Evolutionary conservation across 2,797 vertebrate genomes (phyloP).

Genomic region (Parauchenoglanis ngamensis): DNA sequence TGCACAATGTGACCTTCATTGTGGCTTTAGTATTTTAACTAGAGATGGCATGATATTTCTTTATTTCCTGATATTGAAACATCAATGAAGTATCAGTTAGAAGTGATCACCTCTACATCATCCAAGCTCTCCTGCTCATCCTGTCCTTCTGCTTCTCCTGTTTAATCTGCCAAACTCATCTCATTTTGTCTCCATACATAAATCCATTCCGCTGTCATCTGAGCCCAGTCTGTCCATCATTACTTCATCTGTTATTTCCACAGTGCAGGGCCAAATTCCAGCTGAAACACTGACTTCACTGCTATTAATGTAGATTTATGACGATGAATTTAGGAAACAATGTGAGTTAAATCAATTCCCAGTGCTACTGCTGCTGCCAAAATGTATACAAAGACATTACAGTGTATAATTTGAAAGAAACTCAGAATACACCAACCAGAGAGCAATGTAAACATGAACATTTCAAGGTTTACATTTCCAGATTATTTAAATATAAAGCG

Average conservation of each 20-base stretch:
- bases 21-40: conserved; percentile 56
- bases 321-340: conserved; percentile 9
- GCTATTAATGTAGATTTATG: background rate
- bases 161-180: conserved; percentile 16
- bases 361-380: background rate
- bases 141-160: conserved; percentile 31
- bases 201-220: conserved; percentile 8
- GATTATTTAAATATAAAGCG: background rate
- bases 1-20: conserved; percentile 1
- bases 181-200: conserved; percentile 24
- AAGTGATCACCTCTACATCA: background rate
- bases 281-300: background rate
- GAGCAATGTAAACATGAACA: background rate
- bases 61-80: background rate
- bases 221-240: conserved; percentile 6
- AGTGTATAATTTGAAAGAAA: background rate
- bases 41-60: background rate
- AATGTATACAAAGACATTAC: background rate
- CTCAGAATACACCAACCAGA: background rate
- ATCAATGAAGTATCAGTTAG: background rate
- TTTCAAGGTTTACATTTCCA: background rate
- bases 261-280: conserved; percentile 1
- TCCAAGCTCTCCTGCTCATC: conserved; percentile 20
- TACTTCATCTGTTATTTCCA: conserved; percentile 12
- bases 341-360: background rate